These are phyloP conservation scores for Myiopsitta monachus DNA, from an alignment of 2,113 vertebrate genomes.

Conservation along the genomic window DNA sequence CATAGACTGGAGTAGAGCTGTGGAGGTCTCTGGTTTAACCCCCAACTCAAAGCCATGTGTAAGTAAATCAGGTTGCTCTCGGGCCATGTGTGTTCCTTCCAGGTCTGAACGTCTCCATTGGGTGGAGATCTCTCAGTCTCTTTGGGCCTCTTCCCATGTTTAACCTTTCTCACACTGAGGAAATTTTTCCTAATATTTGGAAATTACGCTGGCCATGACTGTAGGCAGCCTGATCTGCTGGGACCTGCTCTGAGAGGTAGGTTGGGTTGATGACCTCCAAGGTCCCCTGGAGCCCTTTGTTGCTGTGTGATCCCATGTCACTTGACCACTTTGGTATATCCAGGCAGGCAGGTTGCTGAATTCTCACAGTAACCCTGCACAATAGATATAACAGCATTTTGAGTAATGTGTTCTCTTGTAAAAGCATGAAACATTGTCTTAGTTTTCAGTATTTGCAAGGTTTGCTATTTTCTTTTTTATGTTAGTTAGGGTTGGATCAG, in stretches of 20 bases:
- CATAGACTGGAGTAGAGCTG: background rate
- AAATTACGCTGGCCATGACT: fast-evolving
- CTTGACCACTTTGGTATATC: background rate
- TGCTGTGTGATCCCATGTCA: background rate
- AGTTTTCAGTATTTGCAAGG: background rate
- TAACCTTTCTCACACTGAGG: background rate
- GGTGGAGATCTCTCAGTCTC: background rate
- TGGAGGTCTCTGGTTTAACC: background rate
- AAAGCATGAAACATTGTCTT: background rate
- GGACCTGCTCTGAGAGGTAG: background rate
- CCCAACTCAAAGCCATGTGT: fast-evolving
- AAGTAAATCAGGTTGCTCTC: background rate
- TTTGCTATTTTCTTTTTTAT: background rate
- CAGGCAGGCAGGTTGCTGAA: background rate
- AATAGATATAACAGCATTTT: background rate
- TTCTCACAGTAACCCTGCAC: background rate
- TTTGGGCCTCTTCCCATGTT: background rate
- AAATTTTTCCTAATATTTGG: background rate
- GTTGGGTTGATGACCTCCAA: background rate
- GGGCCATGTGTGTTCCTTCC: background rate
- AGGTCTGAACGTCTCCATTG: background rate
- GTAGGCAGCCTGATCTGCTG: background rate
- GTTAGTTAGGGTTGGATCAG: background rate
- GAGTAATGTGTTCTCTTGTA: background rate
- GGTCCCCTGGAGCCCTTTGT: background rate